Evolutionary conservation across 2,113 vertebrate genomes (phyloP).

Genomic region (Zootoca vivipara): DNA sequence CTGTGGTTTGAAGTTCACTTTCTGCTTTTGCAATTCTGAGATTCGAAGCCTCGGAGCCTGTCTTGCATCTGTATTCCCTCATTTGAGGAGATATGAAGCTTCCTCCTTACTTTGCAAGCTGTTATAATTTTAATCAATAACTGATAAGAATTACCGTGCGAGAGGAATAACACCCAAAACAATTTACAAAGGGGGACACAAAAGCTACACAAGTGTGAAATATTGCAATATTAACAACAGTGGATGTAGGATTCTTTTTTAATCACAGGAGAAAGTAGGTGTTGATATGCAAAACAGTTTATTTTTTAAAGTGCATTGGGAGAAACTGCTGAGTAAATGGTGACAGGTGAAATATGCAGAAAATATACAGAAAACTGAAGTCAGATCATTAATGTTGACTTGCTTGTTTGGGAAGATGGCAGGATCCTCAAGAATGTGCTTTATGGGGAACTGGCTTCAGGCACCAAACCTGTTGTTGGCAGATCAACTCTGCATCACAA

Average conservation of each 20-base stretch:
- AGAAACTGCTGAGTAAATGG: background rate
- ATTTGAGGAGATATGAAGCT: background rate
- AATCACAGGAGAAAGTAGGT: background rate
- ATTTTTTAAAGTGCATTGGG: too few species aligned
- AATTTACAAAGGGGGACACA: background rate
- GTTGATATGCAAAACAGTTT: background rate
- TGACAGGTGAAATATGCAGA: background rate
- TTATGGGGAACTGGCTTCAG: too few species aligned
- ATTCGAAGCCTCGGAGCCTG: background rate
- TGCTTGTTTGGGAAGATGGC: too few species aligned
- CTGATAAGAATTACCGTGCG: background rate
- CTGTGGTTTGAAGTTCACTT: constrained; percentile 8
- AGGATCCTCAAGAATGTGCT: too few species aligned
- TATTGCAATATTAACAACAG: background rate
- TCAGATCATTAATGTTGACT: background rate
- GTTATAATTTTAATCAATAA: background rate
- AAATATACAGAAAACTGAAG: background rate
- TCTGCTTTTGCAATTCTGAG: background rate
- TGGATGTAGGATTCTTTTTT: background rate
- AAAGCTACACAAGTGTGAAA: background rate
- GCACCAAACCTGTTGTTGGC: too few species aligned
- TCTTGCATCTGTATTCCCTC: constrained; percentile 13
- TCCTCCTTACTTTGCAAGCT: background rate
- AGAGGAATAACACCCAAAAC: background rate
- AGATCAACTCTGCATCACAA: too few species aligned